These are phyloP conservation scores for Brachionus paranguensis DNA, from an alignment of 1,140 invertebrate species.

Conservation along the genomic window DNA sequence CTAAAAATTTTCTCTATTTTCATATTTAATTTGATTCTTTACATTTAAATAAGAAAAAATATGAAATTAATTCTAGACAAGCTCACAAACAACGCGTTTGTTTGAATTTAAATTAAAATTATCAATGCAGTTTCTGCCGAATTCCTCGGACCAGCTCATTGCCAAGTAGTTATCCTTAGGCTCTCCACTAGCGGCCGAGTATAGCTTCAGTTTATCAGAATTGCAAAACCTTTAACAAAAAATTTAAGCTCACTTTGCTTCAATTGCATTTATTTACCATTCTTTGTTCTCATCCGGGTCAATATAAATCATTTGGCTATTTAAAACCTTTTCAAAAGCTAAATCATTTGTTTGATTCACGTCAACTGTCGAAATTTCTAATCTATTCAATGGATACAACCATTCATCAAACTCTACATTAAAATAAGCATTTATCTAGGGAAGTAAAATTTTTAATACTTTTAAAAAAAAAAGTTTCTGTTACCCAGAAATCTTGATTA, in stretches of 20 bases:
- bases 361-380: background rate
- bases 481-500: constrained; percentile 24
- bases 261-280: background rate
- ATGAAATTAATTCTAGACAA: background rate
- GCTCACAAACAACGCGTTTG: background rate
- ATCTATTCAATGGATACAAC: background rate
- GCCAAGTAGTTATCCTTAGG: background rate
- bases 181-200: background rate
- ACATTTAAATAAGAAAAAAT: background rate
- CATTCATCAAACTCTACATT: constrained; percentile 2
- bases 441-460: background rate
- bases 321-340: background rate
- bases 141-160: background rate
- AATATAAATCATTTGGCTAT: constrained; percentile 4
- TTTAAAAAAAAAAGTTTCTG: background rate
- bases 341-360: background rate
- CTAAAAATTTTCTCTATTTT: background rate
- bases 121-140: background rate
- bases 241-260: background rate
- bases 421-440: constrained; percentile 27
- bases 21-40: background rate
- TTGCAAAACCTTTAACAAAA: background rate
- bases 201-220: background rate
- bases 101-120: background rate
- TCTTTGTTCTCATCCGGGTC: background rate